These are phyloP conservation scores for Alosa alosa DNA, from an alignment of 2,113 vertebrate species.

Conservation along the genomic window DNA sequence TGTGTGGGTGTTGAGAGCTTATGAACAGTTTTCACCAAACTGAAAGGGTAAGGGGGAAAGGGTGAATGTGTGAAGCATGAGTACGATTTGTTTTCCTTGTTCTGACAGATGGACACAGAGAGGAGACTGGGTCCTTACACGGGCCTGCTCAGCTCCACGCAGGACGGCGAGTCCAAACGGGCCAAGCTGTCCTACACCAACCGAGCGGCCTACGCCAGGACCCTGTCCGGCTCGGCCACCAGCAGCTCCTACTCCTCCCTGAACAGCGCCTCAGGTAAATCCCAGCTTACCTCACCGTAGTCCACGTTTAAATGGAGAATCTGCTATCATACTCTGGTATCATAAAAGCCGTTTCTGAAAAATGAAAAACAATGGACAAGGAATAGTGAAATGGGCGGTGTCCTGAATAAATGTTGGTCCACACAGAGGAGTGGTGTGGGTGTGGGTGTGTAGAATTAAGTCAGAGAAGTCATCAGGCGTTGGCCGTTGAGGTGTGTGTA, in stretches of 20 bases:
- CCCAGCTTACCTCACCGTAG: neutral
- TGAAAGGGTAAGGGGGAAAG: no score
- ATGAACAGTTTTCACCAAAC: no score
- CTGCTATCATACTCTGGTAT: neutral
- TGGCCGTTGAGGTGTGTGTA: neutral
- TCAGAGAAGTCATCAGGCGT: neutral
- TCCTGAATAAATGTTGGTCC: neutral
- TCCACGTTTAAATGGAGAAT: neutral
- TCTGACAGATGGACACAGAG: constrained; percentile 76
- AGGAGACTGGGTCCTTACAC: constrained; percentile 79
- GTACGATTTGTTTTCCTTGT: neutral
- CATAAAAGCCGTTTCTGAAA: neutral
- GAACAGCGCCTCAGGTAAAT: constrained; percentile 77
- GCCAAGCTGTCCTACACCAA: constrained; percentile 88
- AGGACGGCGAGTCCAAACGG: constrained; percentile 89
- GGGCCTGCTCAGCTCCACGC: constrained; percentile 77
- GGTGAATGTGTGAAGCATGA: neutral
- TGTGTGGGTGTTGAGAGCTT: no score
- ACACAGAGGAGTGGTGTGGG: neutral
- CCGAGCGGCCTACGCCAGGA: constrained; percentile 75
- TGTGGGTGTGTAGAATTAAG: neutral
- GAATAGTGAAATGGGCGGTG: neutral
- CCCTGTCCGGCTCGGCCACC: constrained; percentile 72
- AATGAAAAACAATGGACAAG: neutral
- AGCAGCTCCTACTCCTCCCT: constrained; percentile 75